These are phyloP conservation scores for Ellobius talpinus DNA, from an alignment of 2,113 vertebrate species.

Conservation along the genomic window DNA sequence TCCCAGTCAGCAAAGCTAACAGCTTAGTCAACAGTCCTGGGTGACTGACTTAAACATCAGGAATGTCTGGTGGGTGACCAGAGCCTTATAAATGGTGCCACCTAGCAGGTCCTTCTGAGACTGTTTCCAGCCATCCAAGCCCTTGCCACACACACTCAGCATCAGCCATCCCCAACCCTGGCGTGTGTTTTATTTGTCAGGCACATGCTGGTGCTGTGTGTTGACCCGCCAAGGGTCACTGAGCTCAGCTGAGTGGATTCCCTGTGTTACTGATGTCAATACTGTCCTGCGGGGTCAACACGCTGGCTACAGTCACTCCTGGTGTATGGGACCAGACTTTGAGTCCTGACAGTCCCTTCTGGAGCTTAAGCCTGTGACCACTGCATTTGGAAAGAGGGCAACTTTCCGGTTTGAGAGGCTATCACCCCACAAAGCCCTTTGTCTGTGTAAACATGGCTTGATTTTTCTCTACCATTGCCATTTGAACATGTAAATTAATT, in stretches of 20 bases:
- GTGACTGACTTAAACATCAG: too few relatives aligned
- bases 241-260: background rate
- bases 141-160: background rate
- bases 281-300: background rate
- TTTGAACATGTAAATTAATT: background rate
- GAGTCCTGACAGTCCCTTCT: background rate
- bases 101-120: background rate
- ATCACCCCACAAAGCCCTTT: background rate
- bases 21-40: too few relatives aligned
- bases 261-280: too few relatives aligned
- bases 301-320: background rate
- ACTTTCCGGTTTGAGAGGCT: background rate
- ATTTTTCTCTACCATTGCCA: background rate
- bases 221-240: background rate
- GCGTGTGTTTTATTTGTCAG: background rate
- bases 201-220: background rate
- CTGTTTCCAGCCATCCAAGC: background rate
- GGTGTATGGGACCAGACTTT: background rate
- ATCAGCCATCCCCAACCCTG: background rate
- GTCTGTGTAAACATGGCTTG: background rate
- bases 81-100: background rate
- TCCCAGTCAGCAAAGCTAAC: too few relatives aligned
- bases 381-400: background rate
- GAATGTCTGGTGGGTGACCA: background rate
- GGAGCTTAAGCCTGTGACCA: background rate